Evolutionary conservation across 2,888 invertebrate genomes (phyloP).

Genomic region (Amiota mariae): DNA sequence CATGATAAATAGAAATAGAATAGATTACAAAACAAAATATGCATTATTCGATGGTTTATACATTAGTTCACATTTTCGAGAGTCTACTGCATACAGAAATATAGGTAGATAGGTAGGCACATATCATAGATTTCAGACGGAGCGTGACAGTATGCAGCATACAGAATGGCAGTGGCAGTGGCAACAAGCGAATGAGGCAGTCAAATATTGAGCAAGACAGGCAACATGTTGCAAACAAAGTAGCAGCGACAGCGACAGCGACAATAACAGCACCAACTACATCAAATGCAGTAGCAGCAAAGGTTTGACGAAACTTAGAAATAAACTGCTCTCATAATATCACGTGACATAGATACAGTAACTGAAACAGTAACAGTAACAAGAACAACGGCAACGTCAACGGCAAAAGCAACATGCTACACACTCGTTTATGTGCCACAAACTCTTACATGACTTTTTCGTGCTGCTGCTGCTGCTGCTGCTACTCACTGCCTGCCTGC

Average conservation of each 20-base stretch:
- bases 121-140: not conserved
- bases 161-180: not conserved
- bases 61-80: too few relatives aligned
- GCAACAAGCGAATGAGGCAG: constrained; percentile 10
- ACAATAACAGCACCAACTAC: not conserved
- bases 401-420: constrained; percentile 11
- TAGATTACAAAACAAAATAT: too few relatives aligned
- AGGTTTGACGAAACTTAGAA: too few relatives aligned
- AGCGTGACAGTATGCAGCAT: constrained; percentile 21
- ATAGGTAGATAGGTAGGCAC: too few relatives aligned
- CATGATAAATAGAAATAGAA: too few relatives aligned
- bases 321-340: too few relatives aligned
- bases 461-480: not conserved
- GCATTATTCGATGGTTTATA: too few relatives aligned
- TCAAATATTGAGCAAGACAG: constrained; percentile 26
- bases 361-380: constrained; percentile 3
- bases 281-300: not conserved
- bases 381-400: not conserved
- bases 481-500: not conserved
- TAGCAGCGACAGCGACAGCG: constrained; percentile 17
- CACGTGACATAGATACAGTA: too few relatives aligned
- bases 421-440: constrained; percentile 5
- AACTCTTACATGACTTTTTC: not conserved
- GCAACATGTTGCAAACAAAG: constrained; percentile 23
- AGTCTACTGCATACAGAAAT: too few relatives aligned